Base-by-base conservation (phyloP, 1,140 invertebrate species). In the Geopemphigus sp. region DNA sequence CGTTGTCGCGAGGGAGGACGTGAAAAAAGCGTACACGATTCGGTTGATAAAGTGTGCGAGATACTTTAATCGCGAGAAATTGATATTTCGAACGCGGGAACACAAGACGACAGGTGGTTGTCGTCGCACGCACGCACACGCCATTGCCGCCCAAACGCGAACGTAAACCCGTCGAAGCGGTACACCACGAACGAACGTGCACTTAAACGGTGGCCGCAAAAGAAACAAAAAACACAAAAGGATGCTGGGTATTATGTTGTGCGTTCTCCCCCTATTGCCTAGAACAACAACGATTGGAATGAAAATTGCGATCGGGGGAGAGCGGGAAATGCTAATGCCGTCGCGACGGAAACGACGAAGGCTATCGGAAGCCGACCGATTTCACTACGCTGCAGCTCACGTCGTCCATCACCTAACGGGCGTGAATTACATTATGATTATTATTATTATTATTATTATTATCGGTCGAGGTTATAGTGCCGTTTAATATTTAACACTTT, bases 351-450 rank as follows among this genome's bases (percentile, higher is more conserved):
- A 76, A 76, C 73, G 54, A 61, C 22, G 73, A 76, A 76, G 56
- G 73, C 39, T 76, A 47, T 61, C 73, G 73, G 73, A 76, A 76
- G 24, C 24, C 73, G 73, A 47, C 32, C 56, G 54, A 61, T 57
- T 17, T 59, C 17, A 73, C 47, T 12, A 4, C 4, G 56, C 8
- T 32, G 14, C 19, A 17, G 32, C 8, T 45, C n/a, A 45, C 54
- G 6, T 39, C 32, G 8, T 39, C 3, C 32, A 39, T 39, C 3
- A 39, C 32, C 3, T 39, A 39, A 32, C 11, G n/a, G 5, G n/a
- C 32, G 19, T n/a, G 39, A 47, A 47, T 45, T 12, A 39, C 32
- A 39, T 39, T 8, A 39, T 39, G 3, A 39, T 39, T 39, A 39
- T 39, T 39, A 47, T 45, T 66, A 64, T 10, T 29, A 45, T 45